Evolutionary conservation across 2,797 vertebrate species (phyloP), one percentile per base, ranked within the genome.

Genomic region (Astyanax mexicanus): DNA sequence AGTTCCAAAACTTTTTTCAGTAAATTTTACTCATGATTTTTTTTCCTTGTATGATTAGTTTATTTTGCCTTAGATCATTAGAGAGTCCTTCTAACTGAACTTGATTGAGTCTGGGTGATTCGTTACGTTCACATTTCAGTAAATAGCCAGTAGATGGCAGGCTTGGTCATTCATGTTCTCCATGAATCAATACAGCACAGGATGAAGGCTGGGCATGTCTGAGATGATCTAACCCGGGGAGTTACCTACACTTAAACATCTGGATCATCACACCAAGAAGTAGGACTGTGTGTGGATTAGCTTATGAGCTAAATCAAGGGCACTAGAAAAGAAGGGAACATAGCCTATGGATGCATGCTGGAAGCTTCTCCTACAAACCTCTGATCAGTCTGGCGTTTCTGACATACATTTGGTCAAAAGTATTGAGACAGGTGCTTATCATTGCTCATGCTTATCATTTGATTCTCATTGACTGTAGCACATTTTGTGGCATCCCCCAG

Each of bases 111-210:
- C 12, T 44, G 52, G 40, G 17, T 55, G 15, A 40, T 51, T 62
- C 8, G n/a, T n/a, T 42, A 11, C 45, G 23, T 21, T 3, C 5
- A 52, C 10, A 47, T 23, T 38, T n/a, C n/a, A n/a, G n/a, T n/a
- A n/a, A n/a, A 25, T 8, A 25, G 74, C 75, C 84, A 80, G 76
- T 55, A 81, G 81, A 73, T 79, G 81, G 80, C 77, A 78, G 52
- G 21, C 62, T 58, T 66, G 57, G 45, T 77, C 72, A 61, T 68
- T 55, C 6, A 44, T 60, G 23, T 12, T 27, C 0, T 64, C 69
- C 12, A 6, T n/a, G n/a, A n/a, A n/a, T n/a, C n/a, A n/a, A n/a
- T n/a, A n/a, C n/a, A n/a, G n/a, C n/a, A n/a, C n/a, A n/a, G n/a
- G n/a, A 52, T 6, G n/a, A 12, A 40, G 19, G 32, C 3, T 4